phyloP scores from a whole-genome alignment of 2,888 invertebrate species.

The Muscina levida region DNA sequence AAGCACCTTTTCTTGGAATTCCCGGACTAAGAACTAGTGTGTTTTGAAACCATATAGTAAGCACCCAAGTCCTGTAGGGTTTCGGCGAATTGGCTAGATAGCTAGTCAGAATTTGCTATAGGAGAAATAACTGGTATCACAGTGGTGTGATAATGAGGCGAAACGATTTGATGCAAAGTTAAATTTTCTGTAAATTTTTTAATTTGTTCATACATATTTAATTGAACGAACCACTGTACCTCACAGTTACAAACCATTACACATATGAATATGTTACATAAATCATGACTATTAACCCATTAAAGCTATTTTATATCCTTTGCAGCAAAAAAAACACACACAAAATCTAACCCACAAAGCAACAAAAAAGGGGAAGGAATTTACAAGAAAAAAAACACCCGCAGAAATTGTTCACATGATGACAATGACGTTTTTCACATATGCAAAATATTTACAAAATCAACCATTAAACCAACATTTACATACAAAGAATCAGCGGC shows the following conservation, averaged over 20 bases:
- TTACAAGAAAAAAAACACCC: constrained; percentile 36
- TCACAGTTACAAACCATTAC: constrained; percentile 30
- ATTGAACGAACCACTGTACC: constrained; percentile 12
- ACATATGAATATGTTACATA: constrained; percentile 55
- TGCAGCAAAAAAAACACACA: constrained; percentile 30
- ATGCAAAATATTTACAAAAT: constrained; percentile 54
- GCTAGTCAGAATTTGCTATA: too few relatives aligned
- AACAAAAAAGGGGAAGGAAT: constrained; percentile 13
- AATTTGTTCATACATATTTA: too few relatives aligned
- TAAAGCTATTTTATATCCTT: constrained; percentile 45
- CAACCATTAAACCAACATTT: constrained; percentile 32
- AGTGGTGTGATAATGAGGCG: too few relatives aligned
- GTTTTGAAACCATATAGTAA: too few relatives aligned
- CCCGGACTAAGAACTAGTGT: too few relatives aligned
- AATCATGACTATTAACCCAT: constrained; percentile 64
- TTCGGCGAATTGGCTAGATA: too few relatives aligned
- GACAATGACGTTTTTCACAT: constrained; percentile 34
- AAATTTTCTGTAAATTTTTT: too few relatives aligned
- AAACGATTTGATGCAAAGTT: too few relatives aligned
- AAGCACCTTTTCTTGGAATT: too few relatives aligned
- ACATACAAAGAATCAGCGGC: not conserved
- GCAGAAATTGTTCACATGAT: constrained; percentile 41
- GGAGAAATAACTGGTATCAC: too few relatives aligned
- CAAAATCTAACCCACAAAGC: not conserved
- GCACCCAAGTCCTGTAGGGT: too few relatives aligned